phyloP scores from a whole-genome alignment of 2,888 invertebrate genomes.

The Stenchaetothrips biformis region DNA sequence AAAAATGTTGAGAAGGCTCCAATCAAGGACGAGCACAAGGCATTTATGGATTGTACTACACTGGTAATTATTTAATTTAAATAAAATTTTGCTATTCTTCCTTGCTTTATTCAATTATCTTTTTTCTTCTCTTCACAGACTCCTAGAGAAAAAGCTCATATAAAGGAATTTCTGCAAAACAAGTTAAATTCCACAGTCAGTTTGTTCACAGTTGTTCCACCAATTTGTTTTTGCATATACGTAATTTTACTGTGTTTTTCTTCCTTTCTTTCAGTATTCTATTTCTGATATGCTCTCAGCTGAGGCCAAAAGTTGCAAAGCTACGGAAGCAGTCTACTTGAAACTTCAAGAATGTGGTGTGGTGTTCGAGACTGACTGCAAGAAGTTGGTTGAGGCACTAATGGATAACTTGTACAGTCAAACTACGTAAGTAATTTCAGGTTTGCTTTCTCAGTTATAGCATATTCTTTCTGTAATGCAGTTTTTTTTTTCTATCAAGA shows the following conservation, averaged over 20 bases:
- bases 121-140: too few relatives aligned
- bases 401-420: neutral
- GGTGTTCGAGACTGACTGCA: neutral
- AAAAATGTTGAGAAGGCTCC: too few relatives aligned
- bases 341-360: neutral
- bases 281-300: neutral
- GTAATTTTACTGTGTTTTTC: neutral
- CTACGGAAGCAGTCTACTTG: neutral
- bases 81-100: neutral
- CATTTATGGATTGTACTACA: too few relatives aligned
- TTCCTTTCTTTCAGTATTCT: neutral
- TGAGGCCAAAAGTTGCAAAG: neutral
- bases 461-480: neutral
- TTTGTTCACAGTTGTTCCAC: neutral
- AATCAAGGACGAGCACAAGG: too few relatives aligned
- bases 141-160: neutral
- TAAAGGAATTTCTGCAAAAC: neutral
- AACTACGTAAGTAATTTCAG: neutral
- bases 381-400: neutral
- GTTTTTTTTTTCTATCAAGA: neutral
- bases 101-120: too few relatives aligned
- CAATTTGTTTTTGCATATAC: neutral
- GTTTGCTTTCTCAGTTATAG: neutral
- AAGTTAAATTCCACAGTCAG: neutral
- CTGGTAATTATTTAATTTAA: neutral